These are phyloP conservation scores for Acleris holmiana DNA, from an alignment of 2,888 invertebrate genomes.

Conservation along the genomic window DNA sequence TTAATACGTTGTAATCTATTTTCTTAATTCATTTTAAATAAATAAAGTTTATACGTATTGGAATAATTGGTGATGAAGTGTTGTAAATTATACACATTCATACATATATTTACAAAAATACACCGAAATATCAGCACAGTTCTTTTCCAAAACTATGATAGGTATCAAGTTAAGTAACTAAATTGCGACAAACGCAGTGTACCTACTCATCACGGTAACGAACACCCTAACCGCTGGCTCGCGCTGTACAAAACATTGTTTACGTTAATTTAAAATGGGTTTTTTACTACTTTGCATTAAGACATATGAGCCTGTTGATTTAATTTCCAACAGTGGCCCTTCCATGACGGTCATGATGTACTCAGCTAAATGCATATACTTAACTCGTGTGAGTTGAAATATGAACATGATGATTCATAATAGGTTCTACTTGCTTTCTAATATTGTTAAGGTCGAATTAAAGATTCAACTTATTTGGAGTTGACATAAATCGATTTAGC, in stretches of 20 bases:
- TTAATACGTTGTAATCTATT: no score
- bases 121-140: no score
- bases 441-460: no score
- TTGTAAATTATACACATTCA: no score
- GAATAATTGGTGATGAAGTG: no score
- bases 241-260: constrained; percentile 8
- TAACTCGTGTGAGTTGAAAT: not conserved
- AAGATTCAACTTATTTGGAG: no score
- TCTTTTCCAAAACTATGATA: no score
- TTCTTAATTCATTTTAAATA: no score
- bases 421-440: no score
- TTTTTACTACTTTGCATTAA: constrained; percentile 16
- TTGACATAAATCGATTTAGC: no score
- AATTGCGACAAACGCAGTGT: not conserved
- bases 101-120: no score
- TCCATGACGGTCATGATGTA: constrained; percentile 56
- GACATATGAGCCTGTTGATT: constrained; percentile 28
- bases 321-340: constrained; percentile 18
- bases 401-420: not conserved
- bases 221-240: constrained; percentile 10
- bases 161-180: not conserved
- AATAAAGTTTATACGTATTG: no score
- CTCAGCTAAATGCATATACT: constrained; percentile 5
- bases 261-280: constrained; percentile 25
- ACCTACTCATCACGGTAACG: not conserved